These are phyloP conservation scores for Nasonia longicornis DNA, from an alignment of 1,140 invertebrate species.

Conservation along the genomic window DNA sequence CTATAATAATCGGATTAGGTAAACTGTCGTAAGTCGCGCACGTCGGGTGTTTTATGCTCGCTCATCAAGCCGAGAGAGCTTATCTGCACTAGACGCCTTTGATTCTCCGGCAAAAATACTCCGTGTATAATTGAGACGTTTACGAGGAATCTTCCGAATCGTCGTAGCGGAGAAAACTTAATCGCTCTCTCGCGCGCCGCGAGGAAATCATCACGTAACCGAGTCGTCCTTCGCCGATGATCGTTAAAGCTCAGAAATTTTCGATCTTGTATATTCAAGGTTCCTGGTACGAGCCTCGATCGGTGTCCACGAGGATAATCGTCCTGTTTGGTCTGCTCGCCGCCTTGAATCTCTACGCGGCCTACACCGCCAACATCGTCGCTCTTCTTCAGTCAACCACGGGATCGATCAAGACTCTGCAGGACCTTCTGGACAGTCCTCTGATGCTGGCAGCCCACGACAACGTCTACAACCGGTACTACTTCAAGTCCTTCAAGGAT, in stretches of 20 bases:
- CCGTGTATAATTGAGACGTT: too few relatives aligned
- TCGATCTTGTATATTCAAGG: constrained; percentile 45
- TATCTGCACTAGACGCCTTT: too few relatives aligned
- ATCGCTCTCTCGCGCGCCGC: too few relatives aligned
- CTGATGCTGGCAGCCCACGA: constrained; percentile 74
- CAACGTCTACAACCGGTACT: constrained; percentile 74
- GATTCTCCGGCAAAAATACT: too few relatives aligned
- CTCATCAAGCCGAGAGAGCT: too few relatives aligned
- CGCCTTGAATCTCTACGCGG: constrained; percentile 69
- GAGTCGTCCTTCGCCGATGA: not conserved
- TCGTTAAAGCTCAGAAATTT: not conserved
- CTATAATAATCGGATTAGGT: too few relatives aligned
- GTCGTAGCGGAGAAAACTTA: too few relatives aligned
- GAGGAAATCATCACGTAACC: too few relatives aligned
- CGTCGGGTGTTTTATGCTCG: too few relatives aligned
- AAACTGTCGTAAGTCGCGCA: too few relatives aligned
- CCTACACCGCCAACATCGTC: constrained; percentile 77
- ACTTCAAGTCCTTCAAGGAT: constrained; percentile 70
- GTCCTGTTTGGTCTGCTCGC: constrained; percentile 56
- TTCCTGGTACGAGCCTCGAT: constrained; percentile 55
- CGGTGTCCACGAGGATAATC: constrained; percentile 55
- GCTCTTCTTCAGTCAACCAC: constrained; percentile 75
- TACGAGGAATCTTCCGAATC: too few relatives aligned
- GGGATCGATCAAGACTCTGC: constrained; percentile 70
- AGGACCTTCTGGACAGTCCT: constrained; percentile 73